phyloP scores from a whole-genome alignment of 2,888 invertebrate species.

The Nomada flava region DNA sequence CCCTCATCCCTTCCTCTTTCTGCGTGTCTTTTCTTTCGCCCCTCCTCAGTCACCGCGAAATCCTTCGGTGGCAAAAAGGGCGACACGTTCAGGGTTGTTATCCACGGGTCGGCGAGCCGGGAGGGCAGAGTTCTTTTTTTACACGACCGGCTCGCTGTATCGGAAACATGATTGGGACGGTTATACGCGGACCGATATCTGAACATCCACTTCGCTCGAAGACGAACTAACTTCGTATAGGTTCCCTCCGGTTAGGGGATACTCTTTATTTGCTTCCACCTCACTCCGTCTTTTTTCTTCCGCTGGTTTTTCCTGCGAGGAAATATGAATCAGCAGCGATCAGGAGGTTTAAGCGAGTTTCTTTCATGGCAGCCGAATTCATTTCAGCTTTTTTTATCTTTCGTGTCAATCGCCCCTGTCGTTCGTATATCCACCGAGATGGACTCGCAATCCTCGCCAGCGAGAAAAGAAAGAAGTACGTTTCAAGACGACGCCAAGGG shows the following conservation, averaged over 20 bases:
- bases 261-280: conserved; percentile 3
- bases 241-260: background rate
- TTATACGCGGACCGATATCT: conserved; percentile 45
- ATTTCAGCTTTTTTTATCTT: background rate
- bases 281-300: background rate
- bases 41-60: conserved; percentile 54
- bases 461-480: conserved; percentile 8
- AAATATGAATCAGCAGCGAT: too few species aligned
- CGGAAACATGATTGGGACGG: conserved; percentile 51
- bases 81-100: conserved; percentile 39
- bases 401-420: background rate
- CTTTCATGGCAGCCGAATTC: background rate
- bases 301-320: background rate
- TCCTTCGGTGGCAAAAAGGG: conserved; percentile 60
- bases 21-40: conserved; percentile 32
- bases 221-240: conserved; percentile 10
- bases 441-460: background rate
- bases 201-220: conserved; percentile 22
- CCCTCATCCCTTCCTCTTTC: conserved; percentile 48
- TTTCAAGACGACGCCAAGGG: conserved; percentile 6
- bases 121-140: conserved; percentile 13
- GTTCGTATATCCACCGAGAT: background rate
- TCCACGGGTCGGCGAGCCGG: conserved; percentile 15
- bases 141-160: conserved; percentile 24
- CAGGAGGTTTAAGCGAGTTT: background rate